Evolutionary conservation across 2,113 vertebrate species (phyloP).

Genomic region (Myocastor coypus): DNA sequence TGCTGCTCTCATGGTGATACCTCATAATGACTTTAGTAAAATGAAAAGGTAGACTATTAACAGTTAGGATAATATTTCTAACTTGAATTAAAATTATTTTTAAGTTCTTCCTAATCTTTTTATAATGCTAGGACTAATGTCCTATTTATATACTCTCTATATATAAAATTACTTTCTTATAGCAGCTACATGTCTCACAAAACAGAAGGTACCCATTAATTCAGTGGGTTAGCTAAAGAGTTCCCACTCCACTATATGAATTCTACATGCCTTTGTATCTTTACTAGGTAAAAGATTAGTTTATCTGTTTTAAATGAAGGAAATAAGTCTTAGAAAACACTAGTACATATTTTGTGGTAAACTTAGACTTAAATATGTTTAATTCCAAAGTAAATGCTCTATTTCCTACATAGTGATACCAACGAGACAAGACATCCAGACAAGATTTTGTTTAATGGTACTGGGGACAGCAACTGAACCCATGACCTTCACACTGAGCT

Average conservation of each 20-base stretch:
- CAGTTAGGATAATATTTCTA: conserved; percentile 24
- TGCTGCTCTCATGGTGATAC: background rate
- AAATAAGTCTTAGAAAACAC: conserved; percentile 33
- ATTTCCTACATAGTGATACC: background rate
- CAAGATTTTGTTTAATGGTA: background rate
- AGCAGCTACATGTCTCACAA: background rate
- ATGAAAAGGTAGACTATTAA: background rate
- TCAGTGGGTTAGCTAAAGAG: conserved; percentile 7
- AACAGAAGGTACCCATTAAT: conserved; percentile 16
- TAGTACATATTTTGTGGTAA: background rate
- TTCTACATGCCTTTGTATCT: background rate
- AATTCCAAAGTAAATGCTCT: conserved; percentile 17
- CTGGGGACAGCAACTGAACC: background rate
- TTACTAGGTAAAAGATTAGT: background rate
- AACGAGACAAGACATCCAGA: background rate
- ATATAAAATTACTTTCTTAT: background rate
- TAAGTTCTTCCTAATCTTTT: conserved; percentile 36
- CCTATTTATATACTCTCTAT: background rate
- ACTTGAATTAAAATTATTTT: conserved; percentile 52
- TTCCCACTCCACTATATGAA: background rate
- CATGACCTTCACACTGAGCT: too few relatives aligned
- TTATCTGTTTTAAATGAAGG: conserved; percentile 20
- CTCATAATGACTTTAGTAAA: background rate
- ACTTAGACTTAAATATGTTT: conserved; percentile 16
- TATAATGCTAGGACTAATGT: background rate